Percentiles rank a stretch among this genome's conserved stretches.
phyloP scores from a whole-genome alignment of 2,113 vertebrate genomes.

The Theropithecus gelada region DNA sequence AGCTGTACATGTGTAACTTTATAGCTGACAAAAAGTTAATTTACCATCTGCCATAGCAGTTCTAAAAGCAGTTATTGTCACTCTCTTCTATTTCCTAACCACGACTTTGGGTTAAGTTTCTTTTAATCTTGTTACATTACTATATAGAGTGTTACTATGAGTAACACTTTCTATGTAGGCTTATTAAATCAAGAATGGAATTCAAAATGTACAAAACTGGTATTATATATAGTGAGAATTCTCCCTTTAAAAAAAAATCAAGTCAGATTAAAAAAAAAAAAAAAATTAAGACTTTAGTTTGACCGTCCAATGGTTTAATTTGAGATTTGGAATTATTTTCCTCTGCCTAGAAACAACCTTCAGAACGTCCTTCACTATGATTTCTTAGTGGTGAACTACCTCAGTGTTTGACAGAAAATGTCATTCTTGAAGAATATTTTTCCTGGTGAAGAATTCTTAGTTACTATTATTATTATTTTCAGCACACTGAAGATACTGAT shows the following conservation, averaged over 20 bases:
- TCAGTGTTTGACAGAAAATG: background rate
- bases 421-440: background rate
- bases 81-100: conserved; percentile 10
- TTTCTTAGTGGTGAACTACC: background rate
- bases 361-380: background rate
- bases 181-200: background rate
- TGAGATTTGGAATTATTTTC: conserved; percentile 22
- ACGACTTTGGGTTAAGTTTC: background rate
- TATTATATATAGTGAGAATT: background rate
- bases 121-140: background rate
- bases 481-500: background rate
- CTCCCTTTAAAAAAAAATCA: background rate
- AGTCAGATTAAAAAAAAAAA: background rate
- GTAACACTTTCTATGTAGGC: background rate
- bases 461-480: background rate
- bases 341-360: background rate
- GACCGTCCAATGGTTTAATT: background rate
- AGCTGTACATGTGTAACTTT: background rate
- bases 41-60: background rate
- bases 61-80: background rate
- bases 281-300: background rate
- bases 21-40: background rate
- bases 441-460: background rate
- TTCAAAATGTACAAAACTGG: conserved; percentile 8
- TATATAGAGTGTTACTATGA: background rate